phyloP scores from a whole-genome alignment of 2,888 invertebrate species.

The Lasioglossum villosulum region DNA sequence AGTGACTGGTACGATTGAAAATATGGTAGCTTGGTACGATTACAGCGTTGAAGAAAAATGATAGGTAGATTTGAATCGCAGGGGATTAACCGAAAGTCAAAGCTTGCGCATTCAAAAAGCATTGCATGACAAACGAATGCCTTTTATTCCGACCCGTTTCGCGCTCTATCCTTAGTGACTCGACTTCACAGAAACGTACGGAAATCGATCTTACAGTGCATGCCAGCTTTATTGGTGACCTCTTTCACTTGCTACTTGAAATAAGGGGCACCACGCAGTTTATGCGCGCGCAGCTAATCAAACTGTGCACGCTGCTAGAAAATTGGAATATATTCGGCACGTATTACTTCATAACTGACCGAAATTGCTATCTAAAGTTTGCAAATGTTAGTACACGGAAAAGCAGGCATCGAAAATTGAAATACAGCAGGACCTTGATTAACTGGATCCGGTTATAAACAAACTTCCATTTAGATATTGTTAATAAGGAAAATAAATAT shows the following conservation, averaged over 20 bases:
- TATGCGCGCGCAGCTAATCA: neutral
- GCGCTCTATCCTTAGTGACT: neutral
- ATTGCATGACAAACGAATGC: neutral
- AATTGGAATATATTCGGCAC: neutral
- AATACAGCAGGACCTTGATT: too few relatives aligned
- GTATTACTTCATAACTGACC: too few relatives aligned
- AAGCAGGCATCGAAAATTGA: too few relatives aligned
- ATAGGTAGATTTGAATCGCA: neutral
- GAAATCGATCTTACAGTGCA: slow-evolving; percentile 20
- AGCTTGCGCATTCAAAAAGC: neutral
- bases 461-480: too few relatives aligned
- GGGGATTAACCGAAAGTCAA: neutral
- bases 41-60: neutral
- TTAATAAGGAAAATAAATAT: too few relatives aligned
- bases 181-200: neutral
- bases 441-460: too few relatives aligned
- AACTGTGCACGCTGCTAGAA: neutral
- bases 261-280: neutral
- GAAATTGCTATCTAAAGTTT: too few relatives aligned
- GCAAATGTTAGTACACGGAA: too few relatives aligned
- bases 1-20: neutral
- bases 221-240: slow-evolving; percentile 5
- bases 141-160: neutral
- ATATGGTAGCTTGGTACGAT: neutral
- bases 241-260: slow-evolving; percentile 24